Evolutionary conservation across 2,113 vertebrate species (phyloP).

Genomic region (Misgurnus mizolepis): DNA sequence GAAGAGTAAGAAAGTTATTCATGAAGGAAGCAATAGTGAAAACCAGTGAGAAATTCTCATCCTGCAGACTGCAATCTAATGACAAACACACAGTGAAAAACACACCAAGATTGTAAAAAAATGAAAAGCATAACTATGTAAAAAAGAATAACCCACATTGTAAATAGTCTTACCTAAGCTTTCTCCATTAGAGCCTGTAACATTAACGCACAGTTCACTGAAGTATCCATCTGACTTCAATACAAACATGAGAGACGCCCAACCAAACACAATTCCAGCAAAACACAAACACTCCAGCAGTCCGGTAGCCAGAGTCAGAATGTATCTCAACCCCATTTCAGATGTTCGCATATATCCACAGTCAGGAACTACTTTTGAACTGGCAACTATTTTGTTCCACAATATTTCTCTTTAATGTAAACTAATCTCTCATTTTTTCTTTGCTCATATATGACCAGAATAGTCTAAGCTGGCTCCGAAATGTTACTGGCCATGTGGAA

Average conservation of each 20-base stretch:
- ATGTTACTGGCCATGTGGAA: neutral
- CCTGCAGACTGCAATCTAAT: constrained; percentile 74
- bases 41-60: constrained; percentile 77
- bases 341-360: neutral
- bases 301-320: constrained; percentile 73
- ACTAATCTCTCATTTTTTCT: neutral
- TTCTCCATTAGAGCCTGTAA: constrained; percentile 38
- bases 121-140: constrained; percentile 1
- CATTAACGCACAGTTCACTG: constrained; percentile 58
- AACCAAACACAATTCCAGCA: constrained; percentile 78
- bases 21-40: constrained; percentile 83
- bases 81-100: constrained; percentile 2
- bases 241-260: constrained; percentile 81
- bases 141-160: neutral
- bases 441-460: constrained; percentile 24
- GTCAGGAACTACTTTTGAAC: constrained; percentile 24
- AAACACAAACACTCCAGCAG: constrained; percentile 78
- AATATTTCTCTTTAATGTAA: neutral
- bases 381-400: neutral
- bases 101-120: neutral
- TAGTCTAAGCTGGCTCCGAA: neutral
- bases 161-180: constrained; percentile 34
- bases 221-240: constrained; percentile 81
- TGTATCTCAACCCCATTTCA: constrained; percentile 46
- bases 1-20: constrained; percentile 82